Conservation (phyloP, 2,888 invertebrate species). For the Alviniconcha strummeri region DNA sequence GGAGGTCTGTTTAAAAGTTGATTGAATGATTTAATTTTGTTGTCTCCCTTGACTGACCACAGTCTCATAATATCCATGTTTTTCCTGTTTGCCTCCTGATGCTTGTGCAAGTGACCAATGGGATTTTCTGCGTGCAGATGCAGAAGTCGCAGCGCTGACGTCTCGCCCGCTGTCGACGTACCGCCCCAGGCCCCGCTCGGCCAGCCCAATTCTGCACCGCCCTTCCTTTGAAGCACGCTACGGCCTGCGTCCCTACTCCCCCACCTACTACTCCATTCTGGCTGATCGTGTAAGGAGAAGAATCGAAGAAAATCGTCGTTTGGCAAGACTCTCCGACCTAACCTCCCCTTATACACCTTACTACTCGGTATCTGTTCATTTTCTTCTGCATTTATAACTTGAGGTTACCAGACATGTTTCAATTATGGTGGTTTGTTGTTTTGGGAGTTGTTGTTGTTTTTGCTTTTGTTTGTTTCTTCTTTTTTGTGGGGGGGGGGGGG, state of each 20-base stretch:
- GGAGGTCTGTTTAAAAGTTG: no score
- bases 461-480: no score
- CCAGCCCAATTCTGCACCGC: conserved; percentile 55
- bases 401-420: neutral
- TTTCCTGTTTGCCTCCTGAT: no score
- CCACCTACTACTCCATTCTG: conserved; percentile 31
- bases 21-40: no score
- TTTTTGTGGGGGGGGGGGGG: no score
- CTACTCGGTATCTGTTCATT: conserved; percentile 10
- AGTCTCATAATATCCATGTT: no score
- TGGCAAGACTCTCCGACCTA: neutral
- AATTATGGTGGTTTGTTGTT: neutral
- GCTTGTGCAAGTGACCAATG: no score
- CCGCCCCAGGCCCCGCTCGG: conserved; percentile 51
- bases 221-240: conserved; percentile 47
- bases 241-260: conserved; percentile 30
- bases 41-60: no score
- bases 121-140: conserved; percentile 48
- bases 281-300: conserved; percentile 28
- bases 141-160: conserved; percentile 62
- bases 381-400: neutral
- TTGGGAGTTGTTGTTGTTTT: no score
- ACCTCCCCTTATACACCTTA: neutral
- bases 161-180: conserved; percentile 37
- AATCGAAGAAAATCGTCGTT: conserved; percentile 1